A percentile compares a stretch with the other conserved stretches of the same genome.
Evolutionary conservation across 1,140 invertebrate genomes (phyloP).

Genomic region (Pissodes strobi): DNA sequence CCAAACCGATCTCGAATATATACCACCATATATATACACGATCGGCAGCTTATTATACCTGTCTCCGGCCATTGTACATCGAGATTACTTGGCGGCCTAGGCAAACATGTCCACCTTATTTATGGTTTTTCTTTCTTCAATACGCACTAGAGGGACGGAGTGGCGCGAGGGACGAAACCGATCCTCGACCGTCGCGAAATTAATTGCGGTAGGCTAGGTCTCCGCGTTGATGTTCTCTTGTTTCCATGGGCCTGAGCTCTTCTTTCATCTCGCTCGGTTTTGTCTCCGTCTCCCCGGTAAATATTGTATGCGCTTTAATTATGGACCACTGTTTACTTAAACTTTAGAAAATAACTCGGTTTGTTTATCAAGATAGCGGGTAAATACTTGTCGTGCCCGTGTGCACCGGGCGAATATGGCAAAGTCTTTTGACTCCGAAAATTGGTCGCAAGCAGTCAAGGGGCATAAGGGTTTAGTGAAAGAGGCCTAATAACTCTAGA

Average conservation of each 20-base stretch:
- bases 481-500: no score
- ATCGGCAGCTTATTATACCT: no score
- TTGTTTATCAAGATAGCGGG: constrained; percentile 32
- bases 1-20: no score
- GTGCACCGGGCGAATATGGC: no score
- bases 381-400: constrained; percentile 13
- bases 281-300: constrained; percentile 20
- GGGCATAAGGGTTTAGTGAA: no score
- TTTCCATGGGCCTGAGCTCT: constrained; percentile 8
- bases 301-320: constrained; percentile 28
- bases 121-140: constrained; percentile 28
- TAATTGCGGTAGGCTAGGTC: constrained; percentile 32
- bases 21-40: no score
- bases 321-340: constrained; percentile 24
- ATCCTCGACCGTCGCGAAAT: constrained; percentile 8
- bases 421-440: constrained; percentile 9
- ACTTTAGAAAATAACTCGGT: constrained; percentile 34
- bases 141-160: constrained; percentile 8
- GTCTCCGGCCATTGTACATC: constrained; percentile 22
- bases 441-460: no score
- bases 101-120: constrained; percentile 32
- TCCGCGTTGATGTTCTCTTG: constrained; percentile 23
- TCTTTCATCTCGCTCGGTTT: constrained; percentile 26
- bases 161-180: background rate
- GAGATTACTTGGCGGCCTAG: constrained; percentile 15